These are phyloP conservation scores for Drosophila rubida DNA, from an alignment of 2,888 invertebrate species.

Conservation along the genomic window DNA sequence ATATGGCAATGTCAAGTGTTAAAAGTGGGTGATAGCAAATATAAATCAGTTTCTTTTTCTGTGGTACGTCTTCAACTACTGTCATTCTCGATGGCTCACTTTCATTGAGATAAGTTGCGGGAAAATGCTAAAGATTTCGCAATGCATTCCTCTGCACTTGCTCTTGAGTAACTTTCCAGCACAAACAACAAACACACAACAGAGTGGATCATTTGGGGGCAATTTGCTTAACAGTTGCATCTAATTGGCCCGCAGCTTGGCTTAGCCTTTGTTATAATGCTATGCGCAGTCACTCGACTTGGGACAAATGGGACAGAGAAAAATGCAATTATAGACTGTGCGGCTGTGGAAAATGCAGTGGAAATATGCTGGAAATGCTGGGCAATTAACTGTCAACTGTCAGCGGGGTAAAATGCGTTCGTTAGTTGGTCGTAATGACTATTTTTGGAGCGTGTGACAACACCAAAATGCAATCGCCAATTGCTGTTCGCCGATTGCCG, in stretches of 20 bases:
- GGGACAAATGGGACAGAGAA: conserved; percentile 14
- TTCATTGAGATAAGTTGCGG: too few species aligned
- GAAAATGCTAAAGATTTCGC: background rate
- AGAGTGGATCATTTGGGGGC: background rate
- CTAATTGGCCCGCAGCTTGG: conserved; percentile 9
- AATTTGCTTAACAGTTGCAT: conserved; percentile 8
- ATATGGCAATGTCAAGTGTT: background rate
- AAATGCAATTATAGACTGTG: conserved; percentile 48
- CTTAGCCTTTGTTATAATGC: background rate
- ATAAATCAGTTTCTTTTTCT: too few species aligned
- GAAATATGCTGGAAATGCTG: conserved; percentile 56
- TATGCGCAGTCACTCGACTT: background rate
- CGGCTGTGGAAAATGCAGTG: conserved; percentile 26
- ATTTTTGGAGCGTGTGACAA: conserved; percentile 73
- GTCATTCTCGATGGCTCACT: too few species aligned
- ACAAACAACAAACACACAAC: background rate
- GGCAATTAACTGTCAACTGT: conserved; percentile 64
- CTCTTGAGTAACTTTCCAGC: background rate
- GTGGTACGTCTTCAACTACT: too few species aligned
- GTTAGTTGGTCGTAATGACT: conserved; percentile 71
- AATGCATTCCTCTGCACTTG: background rate
- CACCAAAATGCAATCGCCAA: conserved; percentile 28
- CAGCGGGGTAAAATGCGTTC: conserved; percentile 38
- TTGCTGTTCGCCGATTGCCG: conserved; percentile 25
- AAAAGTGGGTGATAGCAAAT: too few species aligned